A percentile compares a stretch with the other conserved stretches of the same genome.
These are phyloP conservation scores for Brachypalpus laphriformis DNA, from an alignment of 2,888 invertebrate species.

Conservation along the genomic window DNA sequence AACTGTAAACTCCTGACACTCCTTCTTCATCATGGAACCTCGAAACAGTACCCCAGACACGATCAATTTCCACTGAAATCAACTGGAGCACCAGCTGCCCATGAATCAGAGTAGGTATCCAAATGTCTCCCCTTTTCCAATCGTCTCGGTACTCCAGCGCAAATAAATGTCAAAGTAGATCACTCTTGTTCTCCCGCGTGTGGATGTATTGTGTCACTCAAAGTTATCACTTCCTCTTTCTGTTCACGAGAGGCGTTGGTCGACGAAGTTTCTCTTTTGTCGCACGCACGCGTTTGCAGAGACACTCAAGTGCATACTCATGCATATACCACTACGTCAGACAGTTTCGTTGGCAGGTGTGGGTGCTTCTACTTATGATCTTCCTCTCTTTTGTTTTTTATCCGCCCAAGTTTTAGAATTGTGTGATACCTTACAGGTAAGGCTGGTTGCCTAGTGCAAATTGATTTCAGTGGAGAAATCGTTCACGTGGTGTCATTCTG, in stretches of 20 bases:
- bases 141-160: background rate
- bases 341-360: too few relatives aligned
- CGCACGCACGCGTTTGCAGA: too few relatives aligned
- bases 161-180: background rate
- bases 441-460: background rate
- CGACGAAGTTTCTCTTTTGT: too few relatives aligned
- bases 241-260: background rate
- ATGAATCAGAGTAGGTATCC: background rate
- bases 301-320: too few relatives aligned
- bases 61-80: constrained; percentile 24
- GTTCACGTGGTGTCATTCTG: background rate
- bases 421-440: too few relatives aligned
- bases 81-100: constrained; percentile 9
- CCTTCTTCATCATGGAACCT: too few relatives aligned
- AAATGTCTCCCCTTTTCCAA: background rate
- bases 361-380: background rate
- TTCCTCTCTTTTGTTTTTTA: background rate
- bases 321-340: too few relatives aligned
- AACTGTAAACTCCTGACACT: too few relatives aligned
- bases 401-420: too few relatives aligned
- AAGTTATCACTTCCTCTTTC: background rate
- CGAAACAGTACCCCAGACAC: background rate
- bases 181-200: background rate
- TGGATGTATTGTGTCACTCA: background rate
- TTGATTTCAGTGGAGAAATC: constrained; percentile 30